Base-by-base conservation (phyloP, 2,888 invertebrate genomes). In the Ophion ellenae region DNA sequence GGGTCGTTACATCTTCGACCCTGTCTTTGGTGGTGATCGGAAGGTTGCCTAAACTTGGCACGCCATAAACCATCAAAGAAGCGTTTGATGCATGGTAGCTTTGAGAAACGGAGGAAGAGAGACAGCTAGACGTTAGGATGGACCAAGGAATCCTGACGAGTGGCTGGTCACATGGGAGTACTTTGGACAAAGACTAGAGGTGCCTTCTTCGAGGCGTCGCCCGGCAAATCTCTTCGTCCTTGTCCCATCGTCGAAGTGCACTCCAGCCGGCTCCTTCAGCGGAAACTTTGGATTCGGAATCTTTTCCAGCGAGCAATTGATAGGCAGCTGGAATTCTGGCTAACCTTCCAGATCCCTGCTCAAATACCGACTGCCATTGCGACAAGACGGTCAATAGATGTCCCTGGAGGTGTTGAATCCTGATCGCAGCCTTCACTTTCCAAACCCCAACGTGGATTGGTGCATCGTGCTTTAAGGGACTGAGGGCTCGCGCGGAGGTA, bases 21-120 rank as follows among this genome's bases (percentile, higher is more conserved):
- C 28, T 66, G 76, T 80, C 80, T 75, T 79, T 69, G 66, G 70
- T 36, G 40, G 75, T 76, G n/a, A 57, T 67, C 66, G 70, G 57
- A 71, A 66, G 80, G 80, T 64, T 81, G 80, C 71, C 73, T 79
- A 76, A 81, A 81, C 83, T 86, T 69, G 77, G 80, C 57, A 73
- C 40, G 63, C 76, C 80, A 67, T 71, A 80, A 80, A 83, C 77
- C 83, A 83, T 86, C 88, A 86, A 86, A 88, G 86, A 86, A 71
- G 79, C 86, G 87, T 88, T 84, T 86, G 87, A 88, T 85, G 69
- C 81, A 83, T 86, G 71, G 53, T 61, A 64, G 69, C 61, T 57
- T 45, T 17, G 73, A 64, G 57, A 47, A 61, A 70, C 61, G 61
- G 45, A 63, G 64, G 47, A 11, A 80, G 32, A 66, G 17, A 63